A percentile compares a stretch with the other conserved stretches of the same genome.
phyloP scores from a whole-genome alignment of 2,113 vertebrate genomes.

The Alaudala cheleensis region DNA sequence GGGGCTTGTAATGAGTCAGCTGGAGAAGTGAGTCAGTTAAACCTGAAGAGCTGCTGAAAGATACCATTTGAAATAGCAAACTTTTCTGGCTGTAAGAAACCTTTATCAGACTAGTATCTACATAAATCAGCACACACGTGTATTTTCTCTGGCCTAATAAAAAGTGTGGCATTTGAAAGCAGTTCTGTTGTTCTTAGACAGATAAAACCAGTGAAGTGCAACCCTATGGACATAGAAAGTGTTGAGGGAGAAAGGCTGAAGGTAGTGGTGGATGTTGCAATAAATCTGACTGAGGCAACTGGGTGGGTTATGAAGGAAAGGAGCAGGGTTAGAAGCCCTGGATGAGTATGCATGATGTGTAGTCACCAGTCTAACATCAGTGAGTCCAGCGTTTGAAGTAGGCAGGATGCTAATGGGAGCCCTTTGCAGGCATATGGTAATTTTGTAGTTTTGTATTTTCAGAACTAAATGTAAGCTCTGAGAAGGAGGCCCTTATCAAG shows the following conservation, averaged over 20 bases:
- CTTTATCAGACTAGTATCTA: neutral
- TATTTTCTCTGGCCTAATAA: neutral
- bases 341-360: accelerated
- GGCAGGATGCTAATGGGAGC: neutral
- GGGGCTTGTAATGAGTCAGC: neutral
- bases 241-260: neutral
- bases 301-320: neutral
- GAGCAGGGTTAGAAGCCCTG: neutral
- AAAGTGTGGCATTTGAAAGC: neutral
- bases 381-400: neutral
- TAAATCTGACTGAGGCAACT: neutral
- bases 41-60: neutral
- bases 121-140: neutral
- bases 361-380: neutral
- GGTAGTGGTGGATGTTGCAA: neutral
- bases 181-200: neutral
- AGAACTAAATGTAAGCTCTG: neutral
- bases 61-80: neutral
- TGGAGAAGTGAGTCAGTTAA: neutral
- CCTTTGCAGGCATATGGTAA: neutral
- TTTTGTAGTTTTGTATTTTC: neutral
- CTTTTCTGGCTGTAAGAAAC: neutral
- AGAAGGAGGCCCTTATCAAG: neutral
- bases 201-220: neutral
- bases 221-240: neutral